Conservation (phyloP, 2,797 vertebrate genomes). For the Lutjanus campechanus region DNA sequence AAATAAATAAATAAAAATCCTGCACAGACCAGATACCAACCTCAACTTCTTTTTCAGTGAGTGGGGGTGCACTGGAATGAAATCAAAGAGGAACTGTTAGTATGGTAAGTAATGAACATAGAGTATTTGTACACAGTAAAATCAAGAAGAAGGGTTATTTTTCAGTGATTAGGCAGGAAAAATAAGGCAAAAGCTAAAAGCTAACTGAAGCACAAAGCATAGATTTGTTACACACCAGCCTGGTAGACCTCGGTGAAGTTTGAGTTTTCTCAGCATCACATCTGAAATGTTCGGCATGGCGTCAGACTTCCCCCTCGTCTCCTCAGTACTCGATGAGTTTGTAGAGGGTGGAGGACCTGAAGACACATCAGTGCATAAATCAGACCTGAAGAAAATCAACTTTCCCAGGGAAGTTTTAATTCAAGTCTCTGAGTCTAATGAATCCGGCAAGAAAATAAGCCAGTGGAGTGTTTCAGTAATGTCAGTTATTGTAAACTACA, state of each 20-base stretch:
- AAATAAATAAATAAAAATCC: not conserved
- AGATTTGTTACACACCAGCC: constrained; percentile 88
- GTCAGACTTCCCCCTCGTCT: constrained; percentile 88
- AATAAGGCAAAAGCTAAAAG: not conserved
- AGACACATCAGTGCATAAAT: constrained; percentile 26
- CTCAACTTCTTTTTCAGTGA: constrained; percentile 98
- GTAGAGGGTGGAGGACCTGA: constrained; percentile 83
- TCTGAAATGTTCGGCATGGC: constrained; percentile 98
- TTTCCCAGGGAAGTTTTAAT: not conserved
- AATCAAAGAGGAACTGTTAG: constrained; percentile 49
- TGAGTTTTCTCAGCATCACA: constrained; percentile 94
- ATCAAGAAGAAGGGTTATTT: not conserved
- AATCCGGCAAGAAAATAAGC: not conserved
- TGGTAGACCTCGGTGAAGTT: constrained; percentile 91
- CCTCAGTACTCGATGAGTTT: constrained; percentile 83
- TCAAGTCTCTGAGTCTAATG: not conserved
- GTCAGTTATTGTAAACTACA: not conserved
- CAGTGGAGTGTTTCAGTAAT: not conserved
- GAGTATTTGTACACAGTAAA: not conserved
- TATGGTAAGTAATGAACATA: constrained; percentile 6
- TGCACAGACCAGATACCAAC: constrained; percentile 82
- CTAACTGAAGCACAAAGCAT: not conserved
- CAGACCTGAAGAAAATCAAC: not conserved
- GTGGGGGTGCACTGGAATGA: constrained; percentile 91
- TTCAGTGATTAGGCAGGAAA: not conserved